These are phyloP conservation scores for Scrobipalpa atriplicella DNA, from an alignment of 2,888 invertebrate species.

Conservation along the genomic window DNA sequence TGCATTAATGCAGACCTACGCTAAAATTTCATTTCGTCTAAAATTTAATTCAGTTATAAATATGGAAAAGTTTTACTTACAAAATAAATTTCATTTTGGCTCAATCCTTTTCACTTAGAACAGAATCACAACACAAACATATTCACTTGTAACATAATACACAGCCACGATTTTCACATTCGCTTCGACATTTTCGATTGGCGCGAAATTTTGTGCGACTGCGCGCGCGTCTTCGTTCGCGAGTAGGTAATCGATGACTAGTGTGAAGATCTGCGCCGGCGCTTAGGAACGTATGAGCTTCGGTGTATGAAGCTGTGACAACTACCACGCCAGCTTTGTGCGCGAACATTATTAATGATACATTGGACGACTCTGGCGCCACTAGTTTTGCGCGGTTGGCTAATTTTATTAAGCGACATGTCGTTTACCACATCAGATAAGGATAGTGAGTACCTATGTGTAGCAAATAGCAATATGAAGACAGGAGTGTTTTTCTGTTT, in stretches of 20 bases:
- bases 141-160: neutral
- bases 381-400: conserved; percentile 3
- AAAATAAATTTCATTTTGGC: conserved; percentile 45
- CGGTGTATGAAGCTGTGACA: conserved; percentile 30
- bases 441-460: no score
- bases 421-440: neutral
- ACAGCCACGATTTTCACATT: neutral
- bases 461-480: no score
- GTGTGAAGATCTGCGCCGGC: conserved; percentile 27
- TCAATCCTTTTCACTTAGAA: conserved; percentile 25
- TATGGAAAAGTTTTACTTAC: conserved; percentile 40
- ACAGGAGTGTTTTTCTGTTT: no score
- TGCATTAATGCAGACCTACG: conserved; percentile 1
- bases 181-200: neutral
- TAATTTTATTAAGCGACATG: neutral
- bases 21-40: neutral
- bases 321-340: neutral
- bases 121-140: conserved; percentile 28
- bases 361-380: conserved; percentile 13
- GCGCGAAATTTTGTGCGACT: conserved; percentile 15
- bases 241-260: conserved; percentile 31
- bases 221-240: conserved; percentile 28
- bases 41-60: neutral
- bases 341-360: conserved; percentile 14
- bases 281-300: conserved; percentile 27